Percentiles rank a stretch among this genome's conserved stretches.
Conservation (phyloP, 2,888 invertebrate species). For the Alviniconcha strummeri region DNA sequence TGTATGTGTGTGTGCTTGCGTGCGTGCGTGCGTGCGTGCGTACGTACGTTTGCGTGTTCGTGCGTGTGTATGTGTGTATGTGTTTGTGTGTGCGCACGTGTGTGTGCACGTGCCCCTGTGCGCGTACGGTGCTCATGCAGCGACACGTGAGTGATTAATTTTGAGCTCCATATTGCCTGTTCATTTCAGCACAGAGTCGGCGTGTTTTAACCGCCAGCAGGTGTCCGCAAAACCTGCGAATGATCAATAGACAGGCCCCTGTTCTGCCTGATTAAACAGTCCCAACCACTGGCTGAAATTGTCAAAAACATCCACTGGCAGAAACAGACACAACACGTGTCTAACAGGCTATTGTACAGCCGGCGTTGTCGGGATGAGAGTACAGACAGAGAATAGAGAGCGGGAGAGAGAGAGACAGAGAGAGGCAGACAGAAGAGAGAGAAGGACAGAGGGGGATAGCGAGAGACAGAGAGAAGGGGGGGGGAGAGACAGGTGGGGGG, state of each 20-base stretch:
- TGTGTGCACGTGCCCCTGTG: background rate
- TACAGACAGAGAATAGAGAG: background rate
- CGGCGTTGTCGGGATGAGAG: background rate
- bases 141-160: background rate
- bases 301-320: too few relatives aligned
- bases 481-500: too few relatives aligned
- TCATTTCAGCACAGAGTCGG: background rate
- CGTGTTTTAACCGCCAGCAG: too few relatives aligned
- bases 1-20: background rate
- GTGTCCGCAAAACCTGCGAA: too few relatives aligned
- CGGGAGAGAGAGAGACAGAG: constrained; percentile 7
- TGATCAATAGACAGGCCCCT: too few relatives aligned
- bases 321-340: too few relatives aligned
- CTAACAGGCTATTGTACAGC: too few relatives aligned
- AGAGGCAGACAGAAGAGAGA: constrained; percentile 15
- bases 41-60: background rate
- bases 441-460: background rate
- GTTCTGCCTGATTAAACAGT: too few relatives aligned
- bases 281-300: too few relatives aligned
- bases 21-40: background rate
- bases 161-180: background rate
- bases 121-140: background rate
- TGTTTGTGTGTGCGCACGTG: background rate
- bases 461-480: constrained; percentile 2
- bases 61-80: background rate